Percentiles rank a stretch among this genome's conserved stretches.
Conservation (phyloP, 2,888 invertebrate species). For the Salpingus planirostris region DNA sequence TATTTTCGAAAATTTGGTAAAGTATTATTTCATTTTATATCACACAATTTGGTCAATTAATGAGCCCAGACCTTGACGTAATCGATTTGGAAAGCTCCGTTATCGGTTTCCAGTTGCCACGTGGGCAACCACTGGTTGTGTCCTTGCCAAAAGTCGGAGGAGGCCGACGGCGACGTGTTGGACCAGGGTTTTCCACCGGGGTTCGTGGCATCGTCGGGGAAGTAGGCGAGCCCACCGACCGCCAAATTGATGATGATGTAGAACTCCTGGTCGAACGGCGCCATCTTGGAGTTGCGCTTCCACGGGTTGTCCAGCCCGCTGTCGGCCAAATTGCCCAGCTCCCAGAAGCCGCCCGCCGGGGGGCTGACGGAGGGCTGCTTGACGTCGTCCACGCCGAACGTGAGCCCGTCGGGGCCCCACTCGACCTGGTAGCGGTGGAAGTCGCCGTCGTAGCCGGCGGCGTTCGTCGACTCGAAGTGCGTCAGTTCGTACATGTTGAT, state of each 20-base stretch:
- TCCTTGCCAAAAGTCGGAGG: conserved; percentile 55
- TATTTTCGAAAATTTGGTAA: no score
- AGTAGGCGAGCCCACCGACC: conserved; percentile 54
- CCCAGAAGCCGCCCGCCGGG: conserved; percentile 46
- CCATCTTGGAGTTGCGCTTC: conserved; percentile 48
- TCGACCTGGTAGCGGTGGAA: conserved; percentile 59
- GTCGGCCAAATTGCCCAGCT: conserved; percentile 48
- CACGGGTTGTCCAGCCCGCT: conserved; percentile 48
- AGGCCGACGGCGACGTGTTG: conserved; percentile 40
- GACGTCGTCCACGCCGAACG: conserved; percentile 47
- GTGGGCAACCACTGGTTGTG: conserved; percentile 48
- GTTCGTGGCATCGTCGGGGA: conserved; percentile 51
- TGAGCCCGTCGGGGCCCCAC: conserved; percentile 51
- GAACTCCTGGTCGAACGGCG: conserved; percentile 59
- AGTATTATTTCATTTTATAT: no score
- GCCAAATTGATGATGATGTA: conserved; percentile 58
- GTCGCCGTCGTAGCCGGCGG: conserved; percentile 41
- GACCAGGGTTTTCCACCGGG: conserved; percentile 51
- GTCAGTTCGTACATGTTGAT: conserved; percentile 48
- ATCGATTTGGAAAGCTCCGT: conserved; percentile 56
- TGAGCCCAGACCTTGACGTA: conserved; percentile 54
- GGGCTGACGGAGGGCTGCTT: conserved; percentile 46
- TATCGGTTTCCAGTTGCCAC: conserved; percentile 46
- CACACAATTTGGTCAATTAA: no score
- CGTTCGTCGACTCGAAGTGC: conserved; percentile 39